Base-by-base conservation (phyloP, 92 coral and sea anemone genomes). In the Nematostella vectensis region DNA sequence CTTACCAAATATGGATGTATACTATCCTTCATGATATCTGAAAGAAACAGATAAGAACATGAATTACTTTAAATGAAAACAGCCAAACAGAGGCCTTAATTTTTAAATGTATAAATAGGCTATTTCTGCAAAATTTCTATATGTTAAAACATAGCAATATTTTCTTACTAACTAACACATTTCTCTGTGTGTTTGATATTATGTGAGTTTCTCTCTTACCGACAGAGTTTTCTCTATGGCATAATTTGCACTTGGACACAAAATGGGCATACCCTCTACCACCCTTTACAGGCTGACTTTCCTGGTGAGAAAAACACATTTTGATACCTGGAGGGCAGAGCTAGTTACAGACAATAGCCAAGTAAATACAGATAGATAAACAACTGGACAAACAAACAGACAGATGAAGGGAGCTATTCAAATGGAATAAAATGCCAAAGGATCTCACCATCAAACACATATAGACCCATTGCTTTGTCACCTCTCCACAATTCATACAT, bases 401-500 rank as follows among this genome's bases (percentile, higher is more conserved):
- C n/a, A n/a, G n/a, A n/a, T n/a, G n/a, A n/a, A n/a, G n/a, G n/a
- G n/a, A n/a, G n/a, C n/a, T n/a, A n/a, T n/a, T n/a, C n/a, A n/a
- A n/a, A n/a, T n/a, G n/a, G n/a, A n/a, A n/a, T n/a, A n/a, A n/a
- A n/a, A n/a, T n/a, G n/a, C n/a, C n/a, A 33, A 8, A 58, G 24
- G 31, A 29, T 22, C 94, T n/a, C 54, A 89, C 96, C 80, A 61
- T 53, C 27, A 78, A 51, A 31, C 87, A 77, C 54, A 91, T 69
- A 65, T 91, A 91, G 55, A 91, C 63, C 98, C 98, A 91, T 12
- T 82, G 72, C 54, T 76, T 83, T 28, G 89, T 91, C 45, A 68
- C 65, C 55, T 91, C 98, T 2, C 98, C 98, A 87, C 98, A 91
- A 44, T 91, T 91, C 12, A 87, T 88, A 58, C 98, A 91, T 58